These are phyloP conservation scores for Neoniphon sammara DNA, from an alignment of 2,797 vertebrate species.

Conservation along the genomic window DNA sequence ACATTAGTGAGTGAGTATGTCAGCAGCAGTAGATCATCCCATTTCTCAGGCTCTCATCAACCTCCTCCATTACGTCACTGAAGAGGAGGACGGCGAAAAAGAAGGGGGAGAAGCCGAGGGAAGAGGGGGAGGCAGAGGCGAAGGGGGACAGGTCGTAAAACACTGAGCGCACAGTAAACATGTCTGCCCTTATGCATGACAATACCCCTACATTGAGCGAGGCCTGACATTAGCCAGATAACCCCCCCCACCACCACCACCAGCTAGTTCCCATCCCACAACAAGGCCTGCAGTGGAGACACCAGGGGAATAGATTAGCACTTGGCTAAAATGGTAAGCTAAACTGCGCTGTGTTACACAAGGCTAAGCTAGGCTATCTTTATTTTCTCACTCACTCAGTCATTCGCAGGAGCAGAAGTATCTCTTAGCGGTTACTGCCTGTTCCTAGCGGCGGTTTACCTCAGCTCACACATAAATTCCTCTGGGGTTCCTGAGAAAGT, in stretches of 20 bases:
- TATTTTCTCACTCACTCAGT: constrained; percentile 76
- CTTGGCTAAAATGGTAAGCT: constrained; percentile 66
- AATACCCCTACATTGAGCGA: constrained; percentile 87
- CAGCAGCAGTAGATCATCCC: constrained; percentile 87
- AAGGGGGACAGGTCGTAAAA: constrained; percentile 87
- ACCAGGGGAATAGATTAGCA: constrained; percentile 75
- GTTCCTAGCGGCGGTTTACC: constrained; percentile 73
- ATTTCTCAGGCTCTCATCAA: constrained; percentile 87
- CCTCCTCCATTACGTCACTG: constrained; percentile 85
- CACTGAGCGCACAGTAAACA: constrained; percentile 90
- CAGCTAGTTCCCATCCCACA: constrained; percentile 72
- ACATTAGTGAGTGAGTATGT: constrained; percentile 77
- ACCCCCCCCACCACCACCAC: constrained; percentile 59
- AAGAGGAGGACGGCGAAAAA: constrained; percentile 74
- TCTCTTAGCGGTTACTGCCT: constrained; percentile 65
- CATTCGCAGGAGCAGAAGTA: constrained; percentile 65
- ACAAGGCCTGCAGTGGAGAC: constrained; percentile 66
- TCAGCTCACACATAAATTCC: constrained; percentile 74
- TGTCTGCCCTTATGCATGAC: constrained; percentile 89
- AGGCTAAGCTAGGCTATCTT: constrained; percentile 50
- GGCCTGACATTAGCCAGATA: constrained; percentile 88
- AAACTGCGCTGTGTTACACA: constrained; percentile 60
- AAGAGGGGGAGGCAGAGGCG: constrained; percentile 58
- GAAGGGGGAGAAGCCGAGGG: constrained; percentile 51
- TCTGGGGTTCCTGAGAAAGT: constrained; percentile 62